Percentiles rank a stretch among this genome's conserved stretches.
Conservation (phyloP, 2,888 invertebrate genomes). For the Andrena camellia region DNA sequence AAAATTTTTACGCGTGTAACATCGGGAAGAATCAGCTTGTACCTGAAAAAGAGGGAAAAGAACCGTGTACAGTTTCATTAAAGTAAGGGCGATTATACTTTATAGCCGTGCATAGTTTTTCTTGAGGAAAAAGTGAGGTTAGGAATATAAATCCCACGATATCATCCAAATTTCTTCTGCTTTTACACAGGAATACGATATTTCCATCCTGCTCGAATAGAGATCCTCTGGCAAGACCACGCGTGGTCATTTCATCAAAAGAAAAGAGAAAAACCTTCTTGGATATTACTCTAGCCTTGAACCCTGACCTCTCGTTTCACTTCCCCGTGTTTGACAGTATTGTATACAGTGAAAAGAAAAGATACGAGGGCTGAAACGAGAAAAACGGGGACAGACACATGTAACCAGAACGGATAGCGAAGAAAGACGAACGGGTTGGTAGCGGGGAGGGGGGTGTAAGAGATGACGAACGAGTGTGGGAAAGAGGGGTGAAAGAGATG, state of each 20-base stretch:
- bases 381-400: neutral
- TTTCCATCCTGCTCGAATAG: too few species aligned
- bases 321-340: slow-evolving; percentile 26
- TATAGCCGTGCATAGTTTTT: neutral
- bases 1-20: neutral
- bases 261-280: too few species aligned
- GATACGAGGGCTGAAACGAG: slow-evolving; percentile 17
- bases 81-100: neutral
- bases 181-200: too few species aligned
- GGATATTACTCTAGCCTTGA: neutral
- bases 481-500: slow-evolving; percentile 20
- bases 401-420: neutral
- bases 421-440: neutral
- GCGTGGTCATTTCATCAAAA: too few species aligned
- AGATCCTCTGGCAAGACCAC: too few species aligned
- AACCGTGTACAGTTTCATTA: neutral
- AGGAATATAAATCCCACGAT: neutral
- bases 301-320: slow-evolving; percentile 20
- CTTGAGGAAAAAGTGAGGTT: neutral
- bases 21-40: neutral
- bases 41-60: neutral
- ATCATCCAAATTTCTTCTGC: too few species aligned
- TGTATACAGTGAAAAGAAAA: slow-evolving; percentile 22
- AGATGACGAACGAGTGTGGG: neutral
- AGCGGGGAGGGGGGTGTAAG: neutral